These are phyloP conservation scores for Ispidina lecontei DNA, from an alignment of 2,797 vertebrate genomes.

Conservation along the genomic window DNA sequence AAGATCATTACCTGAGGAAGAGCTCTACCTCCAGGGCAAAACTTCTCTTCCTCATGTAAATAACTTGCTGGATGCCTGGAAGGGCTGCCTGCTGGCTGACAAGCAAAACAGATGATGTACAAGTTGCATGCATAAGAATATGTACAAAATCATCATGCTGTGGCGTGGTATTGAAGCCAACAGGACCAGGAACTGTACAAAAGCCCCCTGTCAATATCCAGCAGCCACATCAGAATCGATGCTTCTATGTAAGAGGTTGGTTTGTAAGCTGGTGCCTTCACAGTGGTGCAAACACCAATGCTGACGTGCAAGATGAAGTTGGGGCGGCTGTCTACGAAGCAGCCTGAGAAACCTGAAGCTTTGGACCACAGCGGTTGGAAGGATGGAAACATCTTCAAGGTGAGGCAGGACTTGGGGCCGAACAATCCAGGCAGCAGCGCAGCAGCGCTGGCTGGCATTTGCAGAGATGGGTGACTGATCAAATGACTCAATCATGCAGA, in stretches of 20 bases:
- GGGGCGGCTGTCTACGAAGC: not conserved
- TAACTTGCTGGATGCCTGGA: not conserved
- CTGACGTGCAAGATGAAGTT: not conserved
- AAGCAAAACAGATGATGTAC: accelerated
- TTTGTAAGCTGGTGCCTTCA: not conserved
- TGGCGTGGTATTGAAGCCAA: accelerated
- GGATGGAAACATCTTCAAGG: not conserved
- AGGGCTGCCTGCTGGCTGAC: not conserved
- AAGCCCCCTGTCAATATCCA: not conserved
- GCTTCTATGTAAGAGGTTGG: accelerated
- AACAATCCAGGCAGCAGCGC: not conserved
- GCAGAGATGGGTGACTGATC: conserved; percentile 40
- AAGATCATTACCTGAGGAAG: not conserved
- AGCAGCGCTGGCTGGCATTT: conserved; percentile 11
- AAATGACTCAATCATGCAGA: conserved; percentile 73
- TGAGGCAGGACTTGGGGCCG: not conserved
- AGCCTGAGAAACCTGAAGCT: not conserved
- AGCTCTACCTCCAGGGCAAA: not conserved
- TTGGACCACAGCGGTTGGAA: not conserved
- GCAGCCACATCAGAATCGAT: accelerated
- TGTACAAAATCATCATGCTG: not conserved
- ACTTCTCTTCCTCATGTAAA: not conserved
- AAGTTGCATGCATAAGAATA: not conserved
- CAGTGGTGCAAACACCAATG: not conserved
- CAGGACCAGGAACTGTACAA: not conserved